Conservation (phyloP, 2,113 vertebrate species). For the Fregata magnificens region DNA sequence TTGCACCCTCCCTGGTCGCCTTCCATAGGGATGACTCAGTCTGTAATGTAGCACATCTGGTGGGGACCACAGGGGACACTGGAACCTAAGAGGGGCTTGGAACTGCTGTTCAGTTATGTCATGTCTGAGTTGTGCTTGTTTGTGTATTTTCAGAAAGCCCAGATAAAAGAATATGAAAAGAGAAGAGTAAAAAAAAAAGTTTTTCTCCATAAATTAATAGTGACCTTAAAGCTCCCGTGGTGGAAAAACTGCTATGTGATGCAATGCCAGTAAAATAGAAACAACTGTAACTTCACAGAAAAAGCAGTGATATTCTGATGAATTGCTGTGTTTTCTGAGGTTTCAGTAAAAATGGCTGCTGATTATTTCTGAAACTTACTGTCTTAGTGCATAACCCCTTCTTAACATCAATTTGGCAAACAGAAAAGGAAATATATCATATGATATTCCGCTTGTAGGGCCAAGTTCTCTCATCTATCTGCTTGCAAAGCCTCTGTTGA, state of each 20-base stretch:
- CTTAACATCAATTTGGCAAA: conserved; percentile 46
- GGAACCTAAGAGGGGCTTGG: conserved; percentile 23
- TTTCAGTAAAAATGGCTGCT: conserved; percentile 60
- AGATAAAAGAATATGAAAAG: neutral
- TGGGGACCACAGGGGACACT: neutral
- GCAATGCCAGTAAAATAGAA: conserved; percentile 29
- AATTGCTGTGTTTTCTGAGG: conserved; percentile 46
- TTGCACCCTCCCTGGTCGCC: neutral
- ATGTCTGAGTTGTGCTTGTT: conserved; percentile 28
- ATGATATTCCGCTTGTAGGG: conserved; percentile 27
- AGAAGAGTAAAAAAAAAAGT: neutral
- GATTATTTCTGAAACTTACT: conserved; percentile 58
- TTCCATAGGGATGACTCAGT: conserved; percentile 29
- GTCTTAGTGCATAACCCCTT: conserved; percentile 45
- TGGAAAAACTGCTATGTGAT: conserved; percentile 26
- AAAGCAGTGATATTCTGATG: conserved; percentile 50
- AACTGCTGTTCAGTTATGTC: conserved; percentile 17
- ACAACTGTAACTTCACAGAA: conserved; percentile 28
- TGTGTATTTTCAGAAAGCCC: conserved; percentile 25
- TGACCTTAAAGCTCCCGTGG: neutral
- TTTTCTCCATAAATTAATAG: conserved; percentile 24
- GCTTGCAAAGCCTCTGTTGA: conserved; percentile 44
- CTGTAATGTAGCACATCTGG: conserved; percentile 44
- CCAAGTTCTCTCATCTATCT: conserved; percentile 59
- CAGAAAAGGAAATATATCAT: conserved; percentile 51